A percentile compares a stretch with the other conserved stretches of the same genome.
phyloP scores from a whole-genome alignment of 2,888 invertebrate genomes.

The Sarcophaga carnaria region DNA sequence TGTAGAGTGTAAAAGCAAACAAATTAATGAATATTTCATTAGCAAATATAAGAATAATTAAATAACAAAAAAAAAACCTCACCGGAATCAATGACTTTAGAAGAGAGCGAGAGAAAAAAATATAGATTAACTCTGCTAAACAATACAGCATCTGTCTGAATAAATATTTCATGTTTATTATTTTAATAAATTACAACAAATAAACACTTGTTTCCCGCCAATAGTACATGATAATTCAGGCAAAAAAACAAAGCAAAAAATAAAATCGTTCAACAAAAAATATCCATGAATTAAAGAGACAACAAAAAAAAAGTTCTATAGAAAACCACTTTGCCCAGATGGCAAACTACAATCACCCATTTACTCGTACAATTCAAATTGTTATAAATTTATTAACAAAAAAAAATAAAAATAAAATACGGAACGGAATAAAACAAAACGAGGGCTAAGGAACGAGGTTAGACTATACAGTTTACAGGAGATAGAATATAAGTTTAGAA shows the following conservation, averaged over 20 bases:
- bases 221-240: constrained; percentile 57
- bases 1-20: constrained; percentile 23
- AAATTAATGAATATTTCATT: constrained; percentile 43
- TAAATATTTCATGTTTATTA: constrained; percentile 41
- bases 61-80: constrained; percentile 39
- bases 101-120: background rate
- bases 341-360: constrained; percentile 66
- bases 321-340: constrained; percentile 51
- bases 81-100: constrained; percentile 60
- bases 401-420: background rate
- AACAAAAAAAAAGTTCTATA: constrained; percentile 32
- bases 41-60: background rate
- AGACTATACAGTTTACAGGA: too few relatives aligned
- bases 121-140: background rate
- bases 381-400: background rate
- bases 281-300: constrained; percentile 54
- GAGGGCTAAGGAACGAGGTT: too few relatives aligned
- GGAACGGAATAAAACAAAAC: background rate
- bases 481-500: background rate
- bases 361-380: constrained; percentile 9
- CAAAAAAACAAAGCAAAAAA: background rate
- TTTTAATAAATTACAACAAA: constrained; percentile 51
- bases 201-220: constrained; percentile 69
- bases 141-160: constrained; percentile 61
- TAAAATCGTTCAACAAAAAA: background rate